Base-by-base conservation (phyloP, 1,140 invertebrate species). In the Vollenhovia emeryi region DNA sequence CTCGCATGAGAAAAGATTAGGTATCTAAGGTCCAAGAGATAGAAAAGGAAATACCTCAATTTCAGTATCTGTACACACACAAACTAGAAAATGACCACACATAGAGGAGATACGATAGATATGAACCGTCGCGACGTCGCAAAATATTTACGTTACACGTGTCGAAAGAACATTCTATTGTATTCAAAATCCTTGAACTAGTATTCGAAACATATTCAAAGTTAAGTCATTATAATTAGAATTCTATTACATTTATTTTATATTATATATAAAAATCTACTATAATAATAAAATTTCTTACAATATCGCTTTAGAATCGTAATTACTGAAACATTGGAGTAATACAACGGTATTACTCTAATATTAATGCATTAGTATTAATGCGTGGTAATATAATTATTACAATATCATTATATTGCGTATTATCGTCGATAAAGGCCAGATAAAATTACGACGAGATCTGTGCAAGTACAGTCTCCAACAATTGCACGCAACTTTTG, bases 101-200 rank as follows among this genome's bases (percentile, higher is more conserved):
- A 45, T 11, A 43, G 48, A 45, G 60, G 43, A 48, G 9, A 60
- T 9, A 13, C 5, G 55, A 59, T 59, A 75, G 60, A n/a, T n/a
- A n/a, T n/a, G n/a, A 24, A 30, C 2, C n/a, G 15, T 59, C 21
- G 13, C 24, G 36, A 27, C 9, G n/a, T 57, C 7, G 73, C 73
- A 60, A 60, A 75, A 43, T 75, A 43, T 57, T 40, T 75, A 59
- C 21, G 55, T 73, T 73, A 13, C n/a, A n/a, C 3, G n/a, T n/a
- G 27, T n/a, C 9, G 15, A 50, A 27, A n/a, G 7, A 50, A 4
- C 8, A n/a, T 30, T 71, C 8, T 30, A 7, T 50, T 71, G 15
- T 50, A 48, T 36, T 62, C 18, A 21, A 62, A n/a, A n/a, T n/a
- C n/a, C n/a, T n/a, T n/a, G n/a, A n/a, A n/a, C n/a, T n/a, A n/a